Conservation (phyloP, 2,888 invertebrate species). For the Allygus modestus region DNA sequence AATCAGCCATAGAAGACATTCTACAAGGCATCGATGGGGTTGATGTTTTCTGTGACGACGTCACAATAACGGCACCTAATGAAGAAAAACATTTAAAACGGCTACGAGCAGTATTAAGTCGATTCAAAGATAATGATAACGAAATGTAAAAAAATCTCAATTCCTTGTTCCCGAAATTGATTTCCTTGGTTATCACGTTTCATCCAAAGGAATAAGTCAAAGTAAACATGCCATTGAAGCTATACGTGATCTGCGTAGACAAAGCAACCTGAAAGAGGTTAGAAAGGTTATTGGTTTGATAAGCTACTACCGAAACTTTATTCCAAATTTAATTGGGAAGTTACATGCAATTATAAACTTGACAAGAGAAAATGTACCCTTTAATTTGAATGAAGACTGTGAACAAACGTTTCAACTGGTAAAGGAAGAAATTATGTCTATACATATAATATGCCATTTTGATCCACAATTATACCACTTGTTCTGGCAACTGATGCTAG, state of each 20-base stretch:
- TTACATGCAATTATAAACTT: neutral
- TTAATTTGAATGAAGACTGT: neutral
- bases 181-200: neutral
- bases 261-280: neutral
- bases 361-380: neutral
- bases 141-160: neutral
- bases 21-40: neutral
- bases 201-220: neutral
- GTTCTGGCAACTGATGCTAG: constrained; percentile 39
- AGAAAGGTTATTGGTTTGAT: neutral
- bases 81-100: neutral
- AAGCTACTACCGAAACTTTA: neutral
- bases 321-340: neutral
- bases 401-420: neutral
- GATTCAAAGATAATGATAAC: neutral
- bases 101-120: neutral
- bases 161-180: neutral
- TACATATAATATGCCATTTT: constrained; percentile 5
- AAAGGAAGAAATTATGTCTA: neutral
- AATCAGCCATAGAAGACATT: neutral
- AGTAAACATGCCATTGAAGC: neutral
- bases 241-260: neutral
- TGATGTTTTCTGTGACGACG: constrained; percentile 3
- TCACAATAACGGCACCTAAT: neutral
- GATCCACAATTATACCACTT: constrained; percentile 52